These are phyloP conservation scores for Prinia subflava DNA, from an alignment of 2,113 vertebrate genomes.

Conservation along the genomic window DNA sequence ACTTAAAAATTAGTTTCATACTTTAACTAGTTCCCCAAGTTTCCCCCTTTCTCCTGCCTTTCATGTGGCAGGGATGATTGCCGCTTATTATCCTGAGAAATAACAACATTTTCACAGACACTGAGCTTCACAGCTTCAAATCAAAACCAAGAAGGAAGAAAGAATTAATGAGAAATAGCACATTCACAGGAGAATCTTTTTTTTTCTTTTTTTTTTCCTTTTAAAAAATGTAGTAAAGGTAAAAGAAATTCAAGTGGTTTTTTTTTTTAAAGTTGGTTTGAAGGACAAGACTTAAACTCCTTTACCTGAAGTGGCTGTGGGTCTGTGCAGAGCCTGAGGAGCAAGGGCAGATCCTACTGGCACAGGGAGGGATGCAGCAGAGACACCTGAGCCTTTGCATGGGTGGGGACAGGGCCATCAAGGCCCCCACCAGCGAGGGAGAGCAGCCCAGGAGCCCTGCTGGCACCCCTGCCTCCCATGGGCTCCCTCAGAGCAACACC, in stretches of 20 bases:
- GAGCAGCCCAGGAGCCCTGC: background rate
- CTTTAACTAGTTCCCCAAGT: constrained; percentile 55
- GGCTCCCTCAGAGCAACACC: background rate
- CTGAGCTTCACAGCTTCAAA: constrained; percentile 63
- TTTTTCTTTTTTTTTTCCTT: background rate
- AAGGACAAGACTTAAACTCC: constrained; percentile 60
- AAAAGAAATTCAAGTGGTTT: constrained; percentile 68
- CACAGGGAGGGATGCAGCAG: background rate
- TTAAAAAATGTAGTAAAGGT: constrained; percentile 67
- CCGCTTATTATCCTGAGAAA: constrained; percentile 74
- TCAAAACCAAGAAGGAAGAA: constrained; percentile 60
- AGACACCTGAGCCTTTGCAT: rapidly evolving
- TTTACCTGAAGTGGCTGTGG: background rate
- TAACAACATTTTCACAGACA: constrained; percentile 71
- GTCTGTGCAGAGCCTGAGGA: background rate
- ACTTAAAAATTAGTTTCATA: constrained; percentile 54
- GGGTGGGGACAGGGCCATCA: background rate
- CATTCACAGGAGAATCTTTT: constrained; percentile 48
- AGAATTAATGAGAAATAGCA: constrained; percentile 54
- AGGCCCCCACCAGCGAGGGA: too few species aligned
- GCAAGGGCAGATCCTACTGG: background rate
- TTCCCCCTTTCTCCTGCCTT: constrained; percentile 63
- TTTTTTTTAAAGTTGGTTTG: constrained; percentile 54
- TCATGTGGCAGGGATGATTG: constrained; percentile 70
- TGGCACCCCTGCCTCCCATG: background rate